Base-by-base conservation (phyloP, 2,797 vertebrate genomes). In the Calcarius lapponicus region DNA sequence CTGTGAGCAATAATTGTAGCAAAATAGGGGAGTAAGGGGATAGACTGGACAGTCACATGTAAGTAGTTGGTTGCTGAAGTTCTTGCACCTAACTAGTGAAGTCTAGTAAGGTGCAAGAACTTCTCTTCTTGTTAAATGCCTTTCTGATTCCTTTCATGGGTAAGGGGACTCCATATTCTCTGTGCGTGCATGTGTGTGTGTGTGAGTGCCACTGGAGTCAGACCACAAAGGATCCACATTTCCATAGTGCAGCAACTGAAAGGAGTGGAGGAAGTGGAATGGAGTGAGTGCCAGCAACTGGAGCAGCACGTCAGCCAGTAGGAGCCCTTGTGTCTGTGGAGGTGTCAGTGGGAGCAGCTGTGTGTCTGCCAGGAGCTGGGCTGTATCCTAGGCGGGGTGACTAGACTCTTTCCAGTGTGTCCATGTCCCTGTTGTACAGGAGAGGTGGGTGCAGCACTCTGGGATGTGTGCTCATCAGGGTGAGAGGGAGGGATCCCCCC, bases 181-280 rank as follows among this genome's bases (percentile, higher is more conserved):
- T 34, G 14, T 12, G 21, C 36, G 7, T 24, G 13, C n/a, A 4
- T 17, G 24, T 60, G 20, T 6, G 22, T 50, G 15, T 56, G 20
- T 4, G 29, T 45, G 22, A 12, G 17, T 28, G 25, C 8, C 42
- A 69, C 31, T 67, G 16, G 21, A 72, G 12, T 32, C 40, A 67
- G 26, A 34, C 12, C n/a, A 47, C 1, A 0, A 10, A 42, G 24
- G 40, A 67, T 14, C 28, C 8, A 9, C 12, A 18, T 6, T 13
- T 74, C 40, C 32, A 7, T 3, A 42, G 14, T 31, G 40, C 24
- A 48, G 17, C 24, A 61, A 15, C 8, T 24, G 19, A 36, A 36
- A 42, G 19, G 24, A 32, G 17, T 1, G 2, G 25, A 75, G 15
- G 26, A 22, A 83, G 62, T 54, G 32, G 70, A 57, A 57, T 34